phyloP scores from a whole-genome alignment of 2,888 invertebrate species.

The Beris chalybata region DNA sequence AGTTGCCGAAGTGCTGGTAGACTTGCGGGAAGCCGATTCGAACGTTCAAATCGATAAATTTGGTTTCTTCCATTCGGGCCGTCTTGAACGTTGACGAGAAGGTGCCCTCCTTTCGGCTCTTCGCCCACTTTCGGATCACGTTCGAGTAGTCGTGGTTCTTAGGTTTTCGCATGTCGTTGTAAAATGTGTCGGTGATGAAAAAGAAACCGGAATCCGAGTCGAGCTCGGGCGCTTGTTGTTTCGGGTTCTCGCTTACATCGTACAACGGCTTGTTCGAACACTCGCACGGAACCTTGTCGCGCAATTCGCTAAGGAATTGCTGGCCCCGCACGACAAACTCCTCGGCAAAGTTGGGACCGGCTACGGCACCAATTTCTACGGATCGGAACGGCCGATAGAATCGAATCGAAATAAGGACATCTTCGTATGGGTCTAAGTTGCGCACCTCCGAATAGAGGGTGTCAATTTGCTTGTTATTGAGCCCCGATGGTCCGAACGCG shows the following conservation, averaged over 20 bases:
- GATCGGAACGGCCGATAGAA: conserved; percentile 58
- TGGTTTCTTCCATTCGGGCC: conserved; percentile 61
- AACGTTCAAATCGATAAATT: conserved; percentile 59
- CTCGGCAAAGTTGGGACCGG: conserved; percentile 58
- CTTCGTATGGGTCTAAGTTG: conserved; percentile 49
- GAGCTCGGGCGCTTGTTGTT: conserved; percentile 44
- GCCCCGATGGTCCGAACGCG: not conserved
- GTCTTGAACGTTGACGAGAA: conserved; percentile 55
- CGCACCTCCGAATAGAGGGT: conserved; percentile 40
- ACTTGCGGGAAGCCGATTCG: conserved; percentile 69
- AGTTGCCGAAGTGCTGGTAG: conserved; percentile 88
- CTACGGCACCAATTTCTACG: conserved; percentile 43
- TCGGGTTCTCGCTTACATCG: conserved; percentile 63
- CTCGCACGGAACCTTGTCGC: conserved; percentile 74
- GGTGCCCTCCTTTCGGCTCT: conserved; percentile 50
- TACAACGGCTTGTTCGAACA: conserved; percentile 66
- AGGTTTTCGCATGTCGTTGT: conserved; percentile 68
- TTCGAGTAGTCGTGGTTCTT: conserved; percentile 67
- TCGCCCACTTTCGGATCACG: conserved; percentile 66
- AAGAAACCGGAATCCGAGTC: conserved; percentile 65
- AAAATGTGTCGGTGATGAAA: conserved; percentile 78
- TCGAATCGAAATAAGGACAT: conserved; percentile 57
- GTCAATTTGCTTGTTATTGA: not conserved
- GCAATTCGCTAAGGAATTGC: conserved; percentile 69
- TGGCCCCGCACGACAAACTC: conserved; percentile 67